Conservation (phyloP, 2,797 vertebrate genomes). For the Tarsius wallacei region DNA sequence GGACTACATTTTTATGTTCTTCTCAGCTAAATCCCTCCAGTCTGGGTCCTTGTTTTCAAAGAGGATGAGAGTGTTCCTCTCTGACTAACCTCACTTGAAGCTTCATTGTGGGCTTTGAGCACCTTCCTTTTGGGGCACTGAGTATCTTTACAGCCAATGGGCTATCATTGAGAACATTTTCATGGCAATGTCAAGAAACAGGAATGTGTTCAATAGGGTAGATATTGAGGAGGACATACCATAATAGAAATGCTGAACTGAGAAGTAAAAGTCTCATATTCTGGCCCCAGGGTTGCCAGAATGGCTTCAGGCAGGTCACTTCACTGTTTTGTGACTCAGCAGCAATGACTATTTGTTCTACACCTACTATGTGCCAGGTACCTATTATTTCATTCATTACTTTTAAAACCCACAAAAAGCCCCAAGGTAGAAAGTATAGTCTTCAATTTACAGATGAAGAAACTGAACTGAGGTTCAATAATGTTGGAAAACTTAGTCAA, state of each 20-base stretch:
- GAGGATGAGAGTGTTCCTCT: background rate
- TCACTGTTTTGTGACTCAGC: background rate
- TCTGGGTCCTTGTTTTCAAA: background rate
- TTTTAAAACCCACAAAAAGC: background rate
- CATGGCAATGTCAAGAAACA: background rate
- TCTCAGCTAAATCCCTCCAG: background rate
- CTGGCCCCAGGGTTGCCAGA: background rate
- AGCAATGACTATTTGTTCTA: background rate
- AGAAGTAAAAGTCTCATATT: background rate
- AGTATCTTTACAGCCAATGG: background rate
- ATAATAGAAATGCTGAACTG: background rate
- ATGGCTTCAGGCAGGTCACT: background rate
- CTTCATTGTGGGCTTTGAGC: background rate
- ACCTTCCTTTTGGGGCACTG: rapidly evolving
- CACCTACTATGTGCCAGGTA: background rate
- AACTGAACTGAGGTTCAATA: background rate
- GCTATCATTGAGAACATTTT: background rate
- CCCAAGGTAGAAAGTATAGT: background rate
- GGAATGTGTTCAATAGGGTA: background rate
- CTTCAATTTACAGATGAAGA: background rate
- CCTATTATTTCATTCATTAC: background rate
- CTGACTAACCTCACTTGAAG: background rate
- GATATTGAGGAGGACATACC: background rate
- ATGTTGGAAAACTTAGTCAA: background rate
- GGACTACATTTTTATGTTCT: background rate